Conservation (phyloP, 64 coral and sea anemone species). For the Pachyseris speciosa region DNA sequence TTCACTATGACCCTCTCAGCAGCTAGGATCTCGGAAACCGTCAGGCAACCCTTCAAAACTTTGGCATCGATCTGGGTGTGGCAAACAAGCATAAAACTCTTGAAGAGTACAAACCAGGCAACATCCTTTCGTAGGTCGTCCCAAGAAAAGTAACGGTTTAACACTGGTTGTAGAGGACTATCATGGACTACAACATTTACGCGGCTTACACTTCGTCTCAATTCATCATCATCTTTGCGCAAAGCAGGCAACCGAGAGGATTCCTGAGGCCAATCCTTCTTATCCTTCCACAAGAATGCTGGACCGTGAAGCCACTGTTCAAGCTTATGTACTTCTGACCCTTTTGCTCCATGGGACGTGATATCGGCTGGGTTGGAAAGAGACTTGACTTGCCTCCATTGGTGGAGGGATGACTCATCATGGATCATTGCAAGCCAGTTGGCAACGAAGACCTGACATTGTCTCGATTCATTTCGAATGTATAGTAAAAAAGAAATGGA, state of each 20-base stretch:
- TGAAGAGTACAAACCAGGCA: constrained; percentile 28
- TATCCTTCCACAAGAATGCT: no score
- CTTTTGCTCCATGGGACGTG: no score
- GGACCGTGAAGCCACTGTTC: no score
- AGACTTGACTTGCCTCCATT: no score
- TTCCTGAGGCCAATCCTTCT: no score
- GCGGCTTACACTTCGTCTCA: no score
- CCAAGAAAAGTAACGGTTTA: neutral
- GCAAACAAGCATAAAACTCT: no score
- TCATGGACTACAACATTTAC: neutral
- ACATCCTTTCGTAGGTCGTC: neutral
- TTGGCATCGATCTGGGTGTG: neutral
- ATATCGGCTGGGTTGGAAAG: no score
- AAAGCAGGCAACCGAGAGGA: no score
- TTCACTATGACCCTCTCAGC: no score
- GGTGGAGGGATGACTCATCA: no score
- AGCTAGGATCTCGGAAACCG: neutral
- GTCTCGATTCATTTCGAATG: constrained; percentile 1
- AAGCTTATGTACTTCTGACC: no score
- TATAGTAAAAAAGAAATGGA: neutral
- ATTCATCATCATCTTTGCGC: neutral
- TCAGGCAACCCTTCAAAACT: neutral
- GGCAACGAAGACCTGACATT: neutral
- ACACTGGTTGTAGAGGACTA: neutral
- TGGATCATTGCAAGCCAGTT: neutral